Percentiles rank a stretch among this genome's conserved stretches.
Evolutionary conservation across 2,888 invertebrate species (phyloP).

Genomic region (Drosophila differens): DNA sequence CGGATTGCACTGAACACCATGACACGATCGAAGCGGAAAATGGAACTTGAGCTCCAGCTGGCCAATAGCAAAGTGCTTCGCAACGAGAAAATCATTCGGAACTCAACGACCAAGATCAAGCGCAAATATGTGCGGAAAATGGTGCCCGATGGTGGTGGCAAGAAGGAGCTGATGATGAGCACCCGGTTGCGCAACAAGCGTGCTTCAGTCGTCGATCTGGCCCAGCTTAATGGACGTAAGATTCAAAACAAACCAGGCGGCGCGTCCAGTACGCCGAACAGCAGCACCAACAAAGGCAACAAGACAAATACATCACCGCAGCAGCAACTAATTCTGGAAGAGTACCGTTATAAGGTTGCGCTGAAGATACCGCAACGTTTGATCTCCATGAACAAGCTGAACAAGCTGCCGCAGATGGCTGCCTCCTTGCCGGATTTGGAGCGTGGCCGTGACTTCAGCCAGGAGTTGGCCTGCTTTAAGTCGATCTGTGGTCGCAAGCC

Average conservation of each 20-base stretch:
- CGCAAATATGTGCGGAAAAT: constrained; percentile 82
- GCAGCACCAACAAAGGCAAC: constrained; percentile 81
- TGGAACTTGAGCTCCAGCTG: constrained; percentile 83
- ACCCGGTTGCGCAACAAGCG: constrained; percentile 76
- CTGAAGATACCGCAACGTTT: constrained; percentile 92
- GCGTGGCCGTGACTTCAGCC: constrained; percentile 83
- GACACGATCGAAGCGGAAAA: constrained; percentile 85
- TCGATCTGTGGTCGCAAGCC: constrained; percentile 54
- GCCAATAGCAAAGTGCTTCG: constrained; percentile 84
- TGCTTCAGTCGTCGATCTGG: constrained; percentile 36
- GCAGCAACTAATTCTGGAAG: constrained; percentile 86
- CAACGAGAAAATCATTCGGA: constrained; percentile 84
- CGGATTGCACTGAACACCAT: constrained; percentile 82
- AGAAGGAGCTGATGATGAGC: constrained; percentile 67
- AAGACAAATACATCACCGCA: constrained; percentile 55
- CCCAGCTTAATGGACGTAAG: constrained; percentile 78
- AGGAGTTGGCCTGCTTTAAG: constrained; percentile 60
- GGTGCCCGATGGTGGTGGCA: constrained; percentile 53
- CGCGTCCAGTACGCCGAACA: constrained; percentile 85
- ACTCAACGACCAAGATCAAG: constrained; percentile 81
- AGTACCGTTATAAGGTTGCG: constrained; percentile 92
- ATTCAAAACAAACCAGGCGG: constrained; percentile 28
- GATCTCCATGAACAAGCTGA: constrained; percentile 92
- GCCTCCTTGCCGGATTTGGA: constrained; percentile 92
- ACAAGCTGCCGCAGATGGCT: constrained; percentile 87